Conservation (phyloP, 92 coral and sea anemone species). For the Desmophyllum pertusum region DNA sequence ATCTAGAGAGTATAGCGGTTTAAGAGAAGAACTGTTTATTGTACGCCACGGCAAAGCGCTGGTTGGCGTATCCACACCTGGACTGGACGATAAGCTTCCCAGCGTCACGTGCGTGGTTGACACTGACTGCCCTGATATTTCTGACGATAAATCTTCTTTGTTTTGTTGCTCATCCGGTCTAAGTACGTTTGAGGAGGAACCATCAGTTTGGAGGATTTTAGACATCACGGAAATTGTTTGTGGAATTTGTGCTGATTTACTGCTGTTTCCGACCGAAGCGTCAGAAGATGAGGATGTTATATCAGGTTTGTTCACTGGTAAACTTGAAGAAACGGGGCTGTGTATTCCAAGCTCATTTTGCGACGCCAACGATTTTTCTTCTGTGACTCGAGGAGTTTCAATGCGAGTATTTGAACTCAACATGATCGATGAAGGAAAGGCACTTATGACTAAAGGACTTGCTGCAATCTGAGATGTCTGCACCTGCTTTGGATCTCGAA, state of each 20-base stretch:
- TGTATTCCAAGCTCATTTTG: neutral
- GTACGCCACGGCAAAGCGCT: too few species aligned
- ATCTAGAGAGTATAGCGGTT: neutral
- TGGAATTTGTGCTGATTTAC: neutral
- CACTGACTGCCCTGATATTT: neutral
- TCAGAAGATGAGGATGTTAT: neutral
- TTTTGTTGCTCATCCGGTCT: neutral
- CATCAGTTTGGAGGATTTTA: neutral
- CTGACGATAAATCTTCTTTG: neutral
- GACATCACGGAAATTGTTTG: neutral
- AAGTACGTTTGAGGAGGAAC: neutral
- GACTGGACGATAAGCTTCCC: neutral
- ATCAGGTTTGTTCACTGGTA: neutral
- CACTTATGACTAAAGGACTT: neutral
- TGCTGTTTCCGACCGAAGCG: neutral
- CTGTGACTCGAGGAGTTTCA: neutral
- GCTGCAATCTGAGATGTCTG: neutral
- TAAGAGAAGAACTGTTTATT: neutral
- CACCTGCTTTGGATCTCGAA: neutral
- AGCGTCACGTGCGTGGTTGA: neutral
- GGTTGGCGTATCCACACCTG: neutral
- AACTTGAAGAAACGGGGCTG: neutral
- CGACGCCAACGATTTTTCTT: too few species aligned
- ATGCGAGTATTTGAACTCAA: neutral
- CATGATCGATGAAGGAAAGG: neutral